phyloP scores from a whole-genome alignment of 2,113 vertebrate genomes.

The Petroica traversi region DNA sequence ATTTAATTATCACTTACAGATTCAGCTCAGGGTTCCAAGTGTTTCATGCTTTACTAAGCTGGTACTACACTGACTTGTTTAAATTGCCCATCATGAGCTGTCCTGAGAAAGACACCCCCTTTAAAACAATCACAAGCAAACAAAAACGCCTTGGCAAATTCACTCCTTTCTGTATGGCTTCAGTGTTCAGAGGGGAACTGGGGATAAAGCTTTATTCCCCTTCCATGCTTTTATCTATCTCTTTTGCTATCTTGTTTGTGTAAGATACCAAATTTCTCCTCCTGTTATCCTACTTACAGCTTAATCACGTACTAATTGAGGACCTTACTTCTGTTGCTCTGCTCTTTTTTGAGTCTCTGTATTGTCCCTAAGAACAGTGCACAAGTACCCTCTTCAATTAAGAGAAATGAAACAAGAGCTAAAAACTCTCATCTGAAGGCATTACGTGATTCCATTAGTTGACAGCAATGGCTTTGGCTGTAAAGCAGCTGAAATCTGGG shows the following conservation, averaged over 20 bases:
- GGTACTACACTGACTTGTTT: not conserved
- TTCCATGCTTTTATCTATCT: not conserved
- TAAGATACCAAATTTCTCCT: not conserved
- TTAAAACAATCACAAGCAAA: not conserved
- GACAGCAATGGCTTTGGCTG: not conserved
- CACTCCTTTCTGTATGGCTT: not conserved
- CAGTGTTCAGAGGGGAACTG: not conserved
- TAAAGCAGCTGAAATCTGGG: not conserved
- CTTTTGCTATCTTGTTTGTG: not conserved
- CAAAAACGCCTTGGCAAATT: not conserved
- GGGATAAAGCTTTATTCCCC: not conserved
- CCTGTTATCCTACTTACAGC: not conserved
- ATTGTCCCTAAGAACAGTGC: not conserved
- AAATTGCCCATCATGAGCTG: not conserved
- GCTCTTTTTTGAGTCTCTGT: not conserved
- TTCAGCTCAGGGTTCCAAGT: not conserved
- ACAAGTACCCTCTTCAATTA: not conserved
- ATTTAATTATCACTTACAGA: conserved; percentile 51
- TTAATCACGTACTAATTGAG: not conserved
- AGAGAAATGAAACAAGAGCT: not conserved
- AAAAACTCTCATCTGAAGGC: not conserved
- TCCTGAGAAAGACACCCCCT: not conserved
- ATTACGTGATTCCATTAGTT: not conserved
- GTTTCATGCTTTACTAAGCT: not conserved
- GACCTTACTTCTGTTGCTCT: not conserved